Conservation (phyloP, 2,797 vertebrate genomes). For the Macroramphosus scolopax region DNA sequence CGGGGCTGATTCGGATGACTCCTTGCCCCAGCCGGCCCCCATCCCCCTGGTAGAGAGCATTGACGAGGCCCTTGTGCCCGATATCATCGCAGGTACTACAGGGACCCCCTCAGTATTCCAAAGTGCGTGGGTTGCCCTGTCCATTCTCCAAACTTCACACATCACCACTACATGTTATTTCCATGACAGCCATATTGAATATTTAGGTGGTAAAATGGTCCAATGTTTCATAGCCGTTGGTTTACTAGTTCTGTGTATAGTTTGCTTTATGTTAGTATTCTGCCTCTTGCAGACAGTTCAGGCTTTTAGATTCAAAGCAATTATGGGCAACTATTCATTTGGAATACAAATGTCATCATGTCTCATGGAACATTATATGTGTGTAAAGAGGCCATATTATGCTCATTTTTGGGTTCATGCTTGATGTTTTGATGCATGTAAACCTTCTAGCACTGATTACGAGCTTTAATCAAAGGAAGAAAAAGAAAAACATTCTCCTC, state of each 20-base stretch:
- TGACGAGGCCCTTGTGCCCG: slow-evolving; percentile 92
- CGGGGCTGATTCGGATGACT: slow-evolving; percentile 81
- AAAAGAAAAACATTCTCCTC: too few relatives aligned
- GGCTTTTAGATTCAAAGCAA: slow-evolving; percentile 15
- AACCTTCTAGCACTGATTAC: too few relatives aligned
- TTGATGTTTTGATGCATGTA: too few relatives aligned
- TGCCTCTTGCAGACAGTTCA: slow-evolving; percentile 38
- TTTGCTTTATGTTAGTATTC: slow-evolving; percentile 10
- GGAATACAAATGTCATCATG: background rate
- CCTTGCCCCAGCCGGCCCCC: slow-evolving; percentile 82
- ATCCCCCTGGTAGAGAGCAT: slow-evolving; percentile 91
- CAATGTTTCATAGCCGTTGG: slow-evolving; percentile 39
- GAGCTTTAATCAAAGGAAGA: too few relatives aligned
- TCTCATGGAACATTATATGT: too few relatives aligned
- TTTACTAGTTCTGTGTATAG: slow-evolving; percentile 10
- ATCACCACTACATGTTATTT: slow-evolving; percentile 17
- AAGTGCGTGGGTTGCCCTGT: slow-evolving; percentile 72
- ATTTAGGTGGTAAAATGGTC: slow-evolving; percentile 15
- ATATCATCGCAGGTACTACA: slow-evolving; percentile 88
- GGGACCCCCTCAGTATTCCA: slow-evolving; percentile 73
- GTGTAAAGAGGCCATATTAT: too few relatives aligned
- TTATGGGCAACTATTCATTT: background rate
- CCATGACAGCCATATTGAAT: background rate
- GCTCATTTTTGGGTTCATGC: too few relatives aligned
- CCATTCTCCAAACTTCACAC: slow-evolving; percentile 11